Evolutionary conservation across 2,888 invertebrate genomes (phyloP).

Genomic region (Lysandra bellargus): DNA sequence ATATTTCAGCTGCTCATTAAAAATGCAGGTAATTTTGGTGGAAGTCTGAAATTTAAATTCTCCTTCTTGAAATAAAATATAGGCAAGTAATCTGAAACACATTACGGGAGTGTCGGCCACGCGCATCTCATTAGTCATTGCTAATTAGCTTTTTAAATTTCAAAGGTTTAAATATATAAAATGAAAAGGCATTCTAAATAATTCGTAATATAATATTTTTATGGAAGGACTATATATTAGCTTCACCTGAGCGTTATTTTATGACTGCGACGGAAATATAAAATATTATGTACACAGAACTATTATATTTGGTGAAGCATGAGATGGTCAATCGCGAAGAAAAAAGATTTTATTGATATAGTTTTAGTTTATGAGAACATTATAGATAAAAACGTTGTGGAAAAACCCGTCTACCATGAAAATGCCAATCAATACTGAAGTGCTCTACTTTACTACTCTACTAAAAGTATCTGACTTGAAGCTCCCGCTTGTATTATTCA

Average conservation of each 20-base stretch:
- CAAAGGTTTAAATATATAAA: neutral
- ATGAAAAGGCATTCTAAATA: neutral
- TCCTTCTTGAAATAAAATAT: neutral
- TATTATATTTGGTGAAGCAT: no score
- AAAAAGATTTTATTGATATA: no score
- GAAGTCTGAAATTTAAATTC: neutral
- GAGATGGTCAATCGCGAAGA: no score
- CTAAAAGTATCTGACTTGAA: no score
- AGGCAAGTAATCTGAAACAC: neutral
- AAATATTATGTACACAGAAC: no score
- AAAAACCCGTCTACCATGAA: no score
- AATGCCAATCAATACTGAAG: no score
- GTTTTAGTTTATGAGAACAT: no score
- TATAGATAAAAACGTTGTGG: no score
- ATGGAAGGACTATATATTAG: neutral
- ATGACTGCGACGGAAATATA: neutral
- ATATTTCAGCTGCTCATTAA: conserved; percentile 21
- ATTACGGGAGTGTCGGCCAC: neutral
- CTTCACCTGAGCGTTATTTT: neutral
- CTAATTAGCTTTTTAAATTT: conserved; percentile 8
- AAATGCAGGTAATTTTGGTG: conserved; percentile 4
- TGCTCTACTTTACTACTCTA: no score
- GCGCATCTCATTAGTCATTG: conserved; percentile 6
- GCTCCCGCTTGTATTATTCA: no score
- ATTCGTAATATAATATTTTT: neutral